These are phyloP conservation scores for Toxotes jaculatrix DNA, from an alignment of 2,113 vertebrate genomes.

Conservation along the genomic window DNA sequence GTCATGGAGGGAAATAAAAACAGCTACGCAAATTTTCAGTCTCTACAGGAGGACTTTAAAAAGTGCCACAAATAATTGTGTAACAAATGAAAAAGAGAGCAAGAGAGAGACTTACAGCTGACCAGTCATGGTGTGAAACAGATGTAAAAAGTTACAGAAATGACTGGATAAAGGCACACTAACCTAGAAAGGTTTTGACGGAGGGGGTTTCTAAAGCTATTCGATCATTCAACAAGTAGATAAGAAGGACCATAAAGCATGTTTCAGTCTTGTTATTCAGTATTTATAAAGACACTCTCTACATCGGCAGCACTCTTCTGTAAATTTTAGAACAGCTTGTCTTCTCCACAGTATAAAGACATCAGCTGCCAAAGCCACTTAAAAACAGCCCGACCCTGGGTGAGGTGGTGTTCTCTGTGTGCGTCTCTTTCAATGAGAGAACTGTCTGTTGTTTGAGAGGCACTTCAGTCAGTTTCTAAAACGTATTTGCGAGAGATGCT, in stretches of 20 bases:
- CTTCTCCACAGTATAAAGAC: slow-evolving; percentile 42
- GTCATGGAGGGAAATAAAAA: neutral
- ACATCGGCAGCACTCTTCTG: slow-evolving; percentile 2
- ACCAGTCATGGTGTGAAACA: neutral
- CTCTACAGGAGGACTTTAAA: neutral
- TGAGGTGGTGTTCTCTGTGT: slow-evolving; percentile 34
- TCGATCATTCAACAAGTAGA: too few species aligned
- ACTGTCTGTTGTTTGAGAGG: slow-evolving; percentile 61
- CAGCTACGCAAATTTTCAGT: neutral
- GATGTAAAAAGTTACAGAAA: neutral
- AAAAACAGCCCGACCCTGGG: slow-evolving; percentile 36
- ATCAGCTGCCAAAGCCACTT: slow-evolving; percentile 64
- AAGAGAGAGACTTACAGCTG: neutral
- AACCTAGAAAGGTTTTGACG: neutral
- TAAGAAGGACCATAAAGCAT: neutral
- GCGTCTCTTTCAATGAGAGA: slow-evolving; percentile 46
- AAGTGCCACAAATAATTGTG: neutral
- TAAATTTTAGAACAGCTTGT: slow-evolving; percentile 20
- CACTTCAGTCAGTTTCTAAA: slow-evolving; percentile 71
- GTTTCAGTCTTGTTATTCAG: neutral
- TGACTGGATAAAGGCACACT: neutral
- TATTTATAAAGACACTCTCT: slow-evolving; percentile 16
- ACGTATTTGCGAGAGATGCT: slow-evolving; percentile 71
- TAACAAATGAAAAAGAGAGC: neutral
- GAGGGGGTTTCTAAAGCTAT: neutral